Percentiles rank a stretch among this genome's conserved stretches.
Conservation (phyloP, 2,113 vertebrate species). For the Bos indicus region DNA sequence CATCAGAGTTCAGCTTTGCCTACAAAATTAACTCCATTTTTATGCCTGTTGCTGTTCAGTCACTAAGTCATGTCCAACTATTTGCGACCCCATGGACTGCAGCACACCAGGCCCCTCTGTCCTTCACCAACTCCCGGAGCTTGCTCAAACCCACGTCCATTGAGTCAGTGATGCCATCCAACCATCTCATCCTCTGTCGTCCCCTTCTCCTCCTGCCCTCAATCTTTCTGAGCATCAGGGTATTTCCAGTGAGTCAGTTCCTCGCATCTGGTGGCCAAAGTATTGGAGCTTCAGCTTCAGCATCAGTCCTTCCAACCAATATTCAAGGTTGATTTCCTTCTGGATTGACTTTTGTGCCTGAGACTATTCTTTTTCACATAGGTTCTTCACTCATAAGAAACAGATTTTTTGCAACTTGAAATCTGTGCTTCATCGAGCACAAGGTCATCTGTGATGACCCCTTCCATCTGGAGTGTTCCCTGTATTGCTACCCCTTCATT, state of each 20-base stretch:
- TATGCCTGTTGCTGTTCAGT: background rate
- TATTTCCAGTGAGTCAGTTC: background rate
- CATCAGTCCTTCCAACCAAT: background rate
- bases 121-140: rapidly evolving
- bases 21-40: background rate
- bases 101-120: background rate
- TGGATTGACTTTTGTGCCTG: background rate
- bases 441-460: background rate
- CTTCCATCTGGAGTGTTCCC: background rate
- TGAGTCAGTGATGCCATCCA: background rate
- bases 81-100: background rate
- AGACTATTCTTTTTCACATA: background rate
- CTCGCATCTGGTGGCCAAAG: background rate
- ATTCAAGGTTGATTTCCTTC: background rate
- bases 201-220: background rate
- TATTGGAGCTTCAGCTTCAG: background rate
- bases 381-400: background rate
- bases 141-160: background rate
- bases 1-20: background rate
- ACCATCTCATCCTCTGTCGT: background rate
- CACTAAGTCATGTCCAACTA: background rate
- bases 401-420: background rate
- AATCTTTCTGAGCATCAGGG: background rate
- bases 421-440: background rate
- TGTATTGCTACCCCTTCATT: background rate